Evolutionary conservation across 2,113 vertebrate genomes (phyloP).

Genomic region (Aspiorhynchus laticeps): DNA sequence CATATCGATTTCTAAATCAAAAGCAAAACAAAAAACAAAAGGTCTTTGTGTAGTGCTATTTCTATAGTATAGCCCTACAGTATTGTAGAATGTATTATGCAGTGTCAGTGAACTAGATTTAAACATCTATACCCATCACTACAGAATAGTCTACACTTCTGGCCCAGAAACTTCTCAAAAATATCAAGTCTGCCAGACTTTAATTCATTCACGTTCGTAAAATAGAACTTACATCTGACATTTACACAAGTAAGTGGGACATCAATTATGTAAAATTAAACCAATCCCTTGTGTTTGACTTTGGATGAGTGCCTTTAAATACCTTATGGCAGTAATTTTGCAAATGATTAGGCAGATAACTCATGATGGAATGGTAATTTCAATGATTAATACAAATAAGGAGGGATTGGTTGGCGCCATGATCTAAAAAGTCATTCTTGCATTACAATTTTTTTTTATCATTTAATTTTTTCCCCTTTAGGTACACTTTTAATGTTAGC

Average conservation of each 20-base stretch:
- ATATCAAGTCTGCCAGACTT: not conserved
- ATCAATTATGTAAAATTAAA: slow-evolving; percentile 27
- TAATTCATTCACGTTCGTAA: not conserved
- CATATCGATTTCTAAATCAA: not conserved
- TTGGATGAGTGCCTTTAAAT: slow-evolving; percentile 29
- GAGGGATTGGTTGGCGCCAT: not conserved
- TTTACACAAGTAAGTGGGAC: slow-evolving; percentile 32
- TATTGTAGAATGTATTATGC: not conserved
- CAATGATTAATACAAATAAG: slow-evolving; percentile 26
- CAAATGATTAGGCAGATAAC: slow-evolving; percentile 26
- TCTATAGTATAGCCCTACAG: not conserved
- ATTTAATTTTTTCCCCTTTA: not conserved
- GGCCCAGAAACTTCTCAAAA: not conserved
- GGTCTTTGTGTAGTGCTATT: not conserved
- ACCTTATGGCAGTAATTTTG: slow-evolving; percentile 33
- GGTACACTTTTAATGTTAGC: not conserved
- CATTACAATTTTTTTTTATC: not conserved
- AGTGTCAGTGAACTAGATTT: not conserved
- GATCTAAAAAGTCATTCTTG: slow-evolving; percentile 21
- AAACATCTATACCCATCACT: not conserved
- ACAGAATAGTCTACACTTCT: not conserved
- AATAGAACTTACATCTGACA: slow-evolving; percentile 23
- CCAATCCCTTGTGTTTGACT: slow-evolving; percentile 33
- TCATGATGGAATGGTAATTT: slow-evolving; percentile 18
- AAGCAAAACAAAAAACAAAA: not conserved